Evolutionary conservation across 2,888 invertebrate genomes (phyloP).

Genomic region (Campoletis raptor): DNA sequence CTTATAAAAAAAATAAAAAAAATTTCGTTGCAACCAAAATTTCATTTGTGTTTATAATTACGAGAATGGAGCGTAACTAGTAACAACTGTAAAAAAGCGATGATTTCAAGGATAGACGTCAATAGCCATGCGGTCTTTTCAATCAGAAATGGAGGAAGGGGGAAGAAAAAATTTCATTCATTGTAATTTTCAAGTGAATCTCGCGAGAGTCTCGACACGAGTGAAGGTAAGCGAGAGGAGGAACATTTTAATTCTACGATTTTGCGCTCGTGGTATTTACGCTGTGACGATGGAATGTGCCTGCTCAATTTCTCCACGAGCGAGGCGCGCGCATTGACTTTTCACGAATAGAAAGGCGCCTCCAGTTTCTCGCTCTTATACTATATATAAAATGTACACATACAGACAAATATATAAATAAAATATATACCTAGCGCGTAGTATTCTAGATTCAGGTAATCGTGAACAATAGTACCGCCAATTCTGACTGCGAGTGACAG

Average conservation of each 20-base stretch:
- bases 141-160: not conserved
- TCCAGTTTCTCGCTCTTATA: slow-evolving; percentile 64
- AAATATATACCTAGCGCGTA: slow-evolving; percentile 14
- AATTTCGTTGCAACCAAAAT: not conserved
- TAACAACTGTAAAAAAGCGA: not conserved
- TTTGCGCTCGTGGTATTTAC: slow-evolving; percentile 65
- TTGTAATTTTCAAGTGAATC: slow-evolving; percentile 20
- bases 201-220: slow-evolving; percentile 20
- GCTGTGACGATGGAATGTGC: slow-evolving; percentile 67
- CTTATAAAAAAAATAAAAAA: no score
- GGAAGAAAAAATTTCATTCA: slow-evolving; percentile 31
- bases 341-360: slow-evolving; percentile 72
- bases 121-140: not conserved
- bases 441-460: slow-evolving; percentile 43
- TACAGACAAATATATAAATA: slow-evolving; percentile 12
- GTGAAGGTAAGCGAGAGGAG: slow-evolving; percentile 38
- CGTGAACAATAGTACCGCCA: slow-evolving; percentile 15
- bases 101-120: not conserved
- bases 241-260: slow-evolving; percentile 63
- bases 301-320: slow-evolving; percentile 70
- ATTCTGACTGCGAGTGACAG: not conserved
- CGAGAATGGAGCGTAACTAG: not conserved
- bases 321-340: slow-evolving; percentile 65
- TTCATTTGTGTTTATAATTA: not conserved
- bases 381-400: slow-evolving; percentile 22